phyloP scores from a whole-genome alignment of 2,797 vertebrate genomes.

The Argentina silus region DNA sequence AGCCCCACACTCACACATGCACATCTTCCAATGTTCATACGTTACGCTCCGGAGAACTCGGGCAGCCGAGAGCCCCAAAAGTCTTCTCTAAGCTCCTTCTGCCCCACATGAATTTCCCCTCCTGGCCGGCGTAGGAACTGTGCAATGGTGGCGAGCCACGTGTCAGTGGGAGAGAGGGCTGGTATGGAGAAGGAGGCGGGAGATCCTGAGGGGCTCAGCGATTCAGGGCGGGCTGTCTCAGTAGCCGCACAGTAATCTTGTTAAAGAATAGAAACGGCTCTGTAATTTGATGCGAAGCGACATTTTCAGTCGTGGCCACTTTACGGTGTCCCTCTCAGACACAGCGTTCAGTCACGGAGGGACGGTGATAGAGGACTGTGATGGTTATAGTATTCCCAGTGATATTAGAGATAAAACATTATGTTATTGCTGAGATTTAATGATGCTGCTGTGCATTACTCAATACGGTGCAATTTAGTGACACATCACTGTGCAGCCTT shows the following conservation, averaged over 20 bases:
- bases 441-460: not conserved
- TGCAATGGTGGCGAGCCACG: not conserved
- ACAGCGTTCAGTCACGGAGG: slow-evolving; percentile 16
- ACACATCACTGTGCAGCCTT: not conserved
- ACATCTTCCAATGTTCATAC: slow-evolving; percentile 61
- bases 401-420: too few relatives aligned
- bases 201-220: slow-evolving; percentile 54
- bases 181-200: not conserved
- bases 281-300: slow-evolving; percentile 45
- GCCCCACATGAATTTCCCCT: slow-evolving; percentile 34
- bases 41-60: slow-evolving; percentile 58
- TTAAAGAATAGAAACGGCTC: slow-evolving; percentile 48
- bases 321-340: slow-evolving; percentile 31
- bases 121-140: slow-evolving; percentile 7
- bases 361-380: slow-evolving; percentile 5
- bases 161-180: slow-evolving; percentile 9
- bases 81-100: slow-evolving; percentile 54
- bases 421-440: not conserved
- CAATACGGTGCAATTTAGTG: not conserved
- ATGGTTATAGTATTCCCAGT: too few relatives aligned
- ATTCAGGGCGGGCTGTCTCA: slow-evolving; percentile 53
- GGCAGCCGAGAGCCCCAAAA: slow-evolving; percentile 60
- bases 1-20: slow-evolving; percentile 62
- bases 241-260: slow-evolving; percentile 56
- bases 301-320: slow-evolving; percentile 47